Base-by-base conservation (phyloP, 1,140 invertebrate genomes). In the Pseudomyrmex cubaensis region DNA sequence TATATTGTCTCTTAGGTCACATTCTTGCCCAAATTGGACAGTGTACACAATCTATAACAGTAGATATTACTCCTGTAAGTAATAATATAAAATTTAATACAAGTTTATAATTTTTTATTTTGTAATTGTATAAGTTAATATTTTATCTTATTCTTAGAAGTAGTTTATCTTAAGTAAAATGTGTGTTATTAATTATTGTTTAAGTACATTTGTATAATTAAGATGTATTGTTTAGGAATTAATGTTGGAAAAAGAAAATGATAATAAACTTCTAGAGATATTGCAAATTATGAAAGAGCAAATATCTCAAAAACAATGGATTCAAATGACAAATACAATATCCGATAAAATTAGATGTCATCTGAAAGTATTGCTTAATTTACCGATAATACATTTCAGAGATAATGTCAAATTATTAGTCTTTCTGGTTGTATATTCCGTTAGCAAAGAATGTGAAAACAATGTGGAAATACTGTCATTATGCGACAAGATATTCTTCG, bases 341-440 rank as follows among this genome's bases (percentile, higher is more conserved):
- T 25, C 56, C n/a, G 7, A n/a, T 17, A 82, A 87, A 80, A 48
- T 92, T 67, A 35, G 82, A 63, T 52, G 84, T 50, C 76, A 88
- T 85, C 90, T 93, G 25, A 46, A 90, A 84, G 83, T 93, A 63
- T 72, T 93, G 12, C 63, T 86, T 35, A n/a, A 83, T 80, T 59
- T 93, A 54, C 91, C 92, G 22, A 67, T 89, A 1, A 84, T 87
- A 35, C 88, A 88, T 80, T 66, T 93, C 2, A 64, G 57, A 20
- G 13, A 70, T 50, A 62, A 92, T 75, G 13, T 90, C 2, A 92
- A 85, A 82, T 83, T 63, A 35, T 57, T 92, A 52, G 84, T 89
- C 52, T 89, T 90, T 59, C 78, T 92, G 15, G 35, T 90, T 8
- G 61, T 92, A 13, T 92, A 89, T 69, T 84, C 87, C 20, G 85